Evolutionary conservation across 30 jellyfish, hydroid and myxozoan genomes (phyloP).

Genomic region (Nemopilema nomurai): DNA sequence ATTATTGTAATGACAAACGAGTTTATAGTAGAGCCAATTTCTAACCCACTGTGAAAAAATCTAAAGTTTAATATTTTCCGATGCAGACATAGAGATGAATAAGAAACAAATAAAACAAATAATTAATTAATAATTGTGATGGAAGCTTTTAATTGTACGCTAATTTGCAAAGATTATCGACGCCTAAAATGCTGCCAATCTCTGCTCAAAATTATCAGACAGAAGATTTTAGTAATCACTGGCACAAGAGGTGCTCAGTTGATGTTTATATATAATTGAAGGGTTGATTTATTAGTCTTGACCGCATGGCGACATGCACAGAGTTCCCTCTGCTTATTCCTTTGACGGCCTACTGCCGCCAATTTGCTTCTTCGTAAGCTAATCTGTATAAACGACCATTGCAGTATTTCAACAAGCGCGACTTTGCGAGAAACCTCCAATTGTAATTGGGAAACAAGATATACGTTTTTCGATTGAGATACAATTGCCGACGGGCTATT

Average conservation of each 20-base stretch:
- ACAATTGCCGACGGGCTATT: neutral
- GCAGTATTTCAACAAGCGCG: neutral
- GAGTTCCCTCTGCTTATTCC: neutral
- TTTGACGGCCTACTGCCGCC: neutral
- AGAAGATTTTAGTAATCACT: neutral
- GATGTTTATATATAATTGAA: neutral
- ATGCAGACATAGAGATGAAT: no score
- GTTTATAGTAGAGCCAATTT: no score
- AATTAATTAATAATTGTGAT: no score
- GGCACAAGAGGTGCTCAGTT: neutral
- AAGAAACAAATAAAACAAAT: no score
- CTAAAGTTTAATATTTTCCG: no score
- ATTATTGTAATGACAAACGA: no score
- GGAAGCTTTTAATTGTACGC: no score
- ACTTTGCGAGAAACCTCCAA: neutral
- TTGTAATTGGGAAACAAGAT: neutral
- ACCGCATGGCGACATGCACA: neutral
- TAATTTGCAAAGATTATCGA: neutral
- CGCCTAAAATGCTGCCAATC: neutral
- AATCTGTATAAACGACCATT: neutral
- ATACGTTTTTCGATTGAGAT: neutral
- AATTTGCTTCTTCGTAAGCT: neutral
- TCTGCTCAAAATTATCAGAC: neutral
- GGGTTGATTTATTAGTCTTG: neutral
- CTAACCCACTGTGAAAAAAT: no score